Base-by-base conservation (phyloP, 2,888 invertebrate species). In the Seladonia tumulorum region DNA sequence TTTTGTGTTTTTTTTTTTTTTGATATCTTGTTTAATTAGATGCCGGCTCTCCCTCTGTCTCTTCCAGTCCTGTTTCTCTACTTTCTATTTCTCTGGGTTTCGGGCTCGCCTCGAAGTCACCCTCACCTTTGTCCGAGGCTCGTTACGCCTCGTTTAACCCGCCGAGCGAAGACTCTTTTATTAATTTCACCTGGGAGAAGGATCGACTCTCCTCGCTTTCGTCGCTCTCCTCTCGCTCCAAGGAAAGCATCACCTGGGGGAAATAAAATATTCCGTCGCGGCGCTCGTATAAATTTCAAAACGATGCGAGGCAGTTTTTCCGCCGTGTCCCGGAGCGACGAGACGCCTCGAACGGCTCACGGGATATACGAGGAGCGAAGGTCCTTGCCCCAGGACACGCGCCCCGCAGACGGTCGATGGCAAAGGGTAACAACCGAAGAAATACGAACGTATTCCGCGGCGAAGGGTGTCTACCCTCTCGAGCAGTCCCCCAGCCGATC, bases 321-420 rank as follows among this genome's bases (percentile, higher is more conserved):
- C 63, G 63, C 3, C 63, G 63, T 63, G 63, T 63, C 63, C 63
- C 35, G 63, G 29, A 8, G 63, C 70, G 77, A 42, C 71, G 77
- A 63, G 84, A 84, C 79, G 87, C 22, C 76, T 86, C 68, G 81
- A 76, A 84, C 79, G 86, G 82, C 77, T 83, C 71, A 70, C 74
- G 74, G 89, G 85, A 87, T 89, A 89, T 87, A 88, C 76, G 88
- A 79, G 88, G 82, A 88, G 77, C 77, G 83, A 88, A 94, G 94
- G 94, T 94, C 94, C 93, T 94, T 94, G 94, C 93, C 94, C 94
- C 90, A 94, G 93, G 92, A 93, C 91, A 89, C 91, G 90, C 90
- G 91, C 75, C 82, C 82, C 86, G 87, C 91, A 93, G 93, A 93
- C 93, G 94, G 94, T 94, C 94, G 94, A 94, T 94, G 94, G 90